Evolutionary conservation across 2,888 invertebrate species (phyloP).

Genomic region (Herminia tarsipennalis): DNA sequence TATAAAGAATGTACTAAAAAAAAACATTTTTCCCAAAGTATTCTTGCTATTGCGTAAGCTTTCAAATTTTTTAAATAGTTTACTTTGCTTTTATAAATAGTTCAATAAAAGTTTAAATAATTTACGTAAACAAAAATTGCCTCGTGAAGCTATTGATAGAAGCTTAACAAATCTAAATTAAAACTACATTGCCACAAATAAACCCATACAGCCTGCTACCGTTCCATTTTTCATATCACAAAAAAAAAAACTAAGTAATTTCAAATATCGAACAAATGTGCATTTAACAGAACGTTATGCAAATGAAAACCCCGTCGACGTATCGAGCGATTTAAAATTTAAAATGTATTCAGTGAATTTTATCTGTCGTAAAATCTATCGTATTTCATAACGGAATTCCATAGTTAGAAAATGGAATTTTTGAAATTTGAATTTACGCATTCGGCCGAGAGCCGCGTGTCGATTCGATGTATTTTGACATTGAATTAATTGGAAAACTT

Average conservation of each 20-base stretch:
- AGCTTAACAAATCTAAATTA: no score
- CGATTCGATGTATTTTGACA: constrained; percentile 52
- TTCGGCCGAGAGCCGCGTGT: constrained; percentile 24
- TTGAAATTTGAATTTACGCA: constrained; percentile 36
- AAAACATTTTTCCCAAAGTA: no score
- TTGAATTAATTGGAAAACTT: constrained; percentile 59
- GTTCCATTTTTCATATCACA: not conserved
- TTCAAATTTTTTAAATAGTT: no score
- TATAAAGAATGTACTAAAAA: no score
- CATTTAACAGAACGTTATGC: constrained; percentile 35
- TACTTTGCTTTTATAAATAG: no score
- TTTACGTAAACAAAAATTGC: no score
- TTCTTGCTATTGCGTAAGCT: no score
- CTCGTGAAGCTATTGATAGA: no score
- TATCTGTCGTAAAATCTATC: constrained; percentile 38
- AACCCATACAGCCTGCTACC: not conserved
- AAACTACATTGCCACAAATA: not conserved
- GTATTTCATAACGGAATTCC: constrained; percentile 47
- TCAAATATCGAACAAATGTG: constrained; percentile 39
- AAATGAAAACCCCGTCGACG: constrained; percentile 34
- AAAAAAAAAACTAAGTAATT: constrained; percentile 13
- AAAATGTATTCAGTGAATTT: constrained; percentile 50
- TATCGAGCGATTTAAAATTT: constrained; percentile 49
- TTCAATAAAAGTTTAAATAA: no score
- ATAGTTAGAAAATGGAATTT: constrained; percentile 33